Evolutionary conservation across 2,888 invertebrate genomes (phyloP).

Genomic region (Miltochrista miniata): DNA sequence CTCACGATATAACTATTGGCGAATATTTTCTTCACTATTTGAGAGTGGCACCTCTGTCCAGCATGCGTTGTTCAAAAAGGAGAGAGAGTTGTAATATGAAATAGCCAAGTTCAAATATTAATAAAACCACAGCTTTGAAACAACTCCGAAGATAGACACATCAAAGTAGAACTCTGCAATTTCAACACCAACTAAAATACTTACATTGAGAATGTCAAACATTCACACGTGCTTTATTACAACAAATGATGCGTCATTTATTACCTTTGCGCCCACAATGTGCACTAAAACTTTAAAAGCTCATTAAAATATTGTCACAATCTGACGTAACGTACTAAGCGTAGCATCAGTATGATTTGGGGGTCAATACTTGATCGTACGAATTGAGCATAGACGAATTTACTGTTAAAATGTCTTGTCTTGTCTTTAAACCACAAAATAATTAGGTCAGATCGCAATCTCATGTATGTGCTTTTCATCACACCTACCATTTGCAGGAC

Average conservation of each 20-base stretch:
- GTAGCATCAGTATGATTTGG: conserved; percentile 2
- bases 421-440: no score
- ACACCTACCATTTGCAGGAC: no score
- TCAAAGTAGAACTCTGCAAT: background rate
- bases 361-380: no score
- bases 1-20: no score
- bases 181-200: background rate
- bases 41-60: no score
- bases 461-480: no score
- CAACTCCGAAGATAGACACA: background rate
- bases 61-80: no score
- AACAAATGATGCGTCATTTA: conserved; percentile 11
- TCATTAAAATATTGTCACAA: conserved; percentile 42
- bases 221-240: conserved; percentile 6
- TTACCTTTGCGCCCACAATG: conserved; percentile 21
- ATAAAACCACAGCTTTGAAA: background rate
- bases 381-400: no score
- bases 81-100: background rate
- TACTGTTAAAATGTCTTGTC: no score
- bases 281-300: conserved; percentile 35
- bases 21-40: no score
- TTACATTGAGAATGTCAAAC: conserved; percentile 7
- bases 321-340: conserved; percentile 17
- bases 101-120: background rate
- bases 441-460: no score